Percentiles rank a stretch among this genome's conserved stretches.
phyloP scores from a whole-genome alignment of 2,113 vertebrate species.

The Anarrhichthys ocellatus region DNA sequence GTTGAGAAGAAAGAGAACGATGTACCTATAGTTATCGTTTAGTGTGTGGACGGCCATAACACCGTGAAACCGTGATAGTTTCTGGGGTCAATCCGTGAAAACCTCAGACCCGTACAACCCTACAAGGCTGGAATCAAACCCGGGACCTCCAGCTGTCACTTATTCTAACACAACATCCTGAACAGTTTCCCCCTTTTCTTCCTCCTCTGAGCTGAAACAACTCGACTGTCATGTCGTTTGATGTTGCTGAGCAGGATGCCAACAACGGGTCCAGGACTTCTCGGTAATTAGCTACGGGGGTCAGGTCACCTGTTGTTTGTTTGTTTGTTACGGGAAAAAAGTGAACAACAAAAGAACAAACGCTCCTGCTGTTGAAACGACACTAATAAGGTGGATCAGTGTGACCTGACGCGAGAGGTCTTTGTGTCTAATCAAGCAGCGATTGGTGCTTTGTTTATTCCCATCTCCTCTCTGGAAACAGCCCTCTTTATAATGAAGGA shows the following conservation, averaged over 20 bases:
- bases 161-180: conserved; percentile 21
- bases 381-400: conserved; percentile 24
- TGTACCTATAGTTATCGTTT: neutral
- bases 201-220: conserved; percentile 13
- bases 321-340: conserved; percentile 15
- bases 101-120: neutral
- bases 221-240: neutral
- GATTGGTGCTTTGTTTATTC: conserved; percentile 25
- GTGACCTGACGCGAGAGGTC: conserved; percentile 12
- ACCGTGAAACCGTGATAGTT: neutral
- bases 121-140: too few species aligned
- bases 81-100: neutral
- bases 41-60: neutral
- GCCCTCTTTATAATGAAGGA: conserved; percentile 33
- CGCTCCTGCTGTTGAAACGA: conserved; percentile 23
- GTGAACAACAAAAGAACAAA: conserved; percentile 28
- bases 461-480: neutral
- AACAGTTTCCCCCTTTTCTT: neutral
- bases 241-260: neutral
- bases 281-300: conserved; percentile 52
- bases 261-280: neutral
- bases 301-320: conserved; percentile 28
- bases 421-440: conserved; percentile 31
- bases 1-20: neutral
- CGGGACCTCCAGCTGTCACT: conserved; percentile 30